phyloP scores from a whole-genome alignment of 2,888 invertebrate species.

The Tromatobia lineatoria region DNA sequence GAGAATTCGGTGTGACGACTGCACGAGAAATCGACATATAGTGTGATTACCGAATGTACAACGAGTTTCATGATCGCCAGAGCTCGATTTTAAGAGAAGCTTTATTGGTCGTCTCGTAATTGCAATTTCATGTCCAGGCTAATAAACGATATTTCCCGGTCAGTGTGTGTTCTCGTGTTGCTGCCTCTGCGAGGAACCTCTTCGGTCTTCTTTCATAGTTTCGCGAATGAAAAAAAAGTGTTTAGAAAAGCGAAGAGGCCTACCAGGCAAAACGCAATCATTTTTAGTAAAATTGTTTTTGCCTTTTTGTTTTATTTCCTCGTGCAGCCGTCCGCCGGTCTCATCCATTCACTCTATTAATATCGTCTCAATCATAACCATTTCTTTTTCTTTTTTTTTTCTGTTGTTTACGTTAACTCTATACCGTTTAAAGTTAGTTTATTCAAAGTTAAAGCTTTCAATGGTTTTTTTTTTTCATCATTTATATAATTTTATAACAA shows the following conservation, averaged over 20 bases:
- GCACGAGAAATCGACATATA: slow-evolving; percentile 38
- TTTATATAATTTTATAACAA: slow-evolving; percentile 79
- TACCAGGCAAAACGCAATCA: background rate
- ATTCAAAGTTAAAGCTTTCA: slow-evolving; percentile 83
- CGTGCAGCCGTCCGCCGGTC: slow-evolving; percentile 52
- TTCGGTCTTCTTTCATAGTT: background rate
- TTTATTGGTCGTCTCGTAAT: background rate
- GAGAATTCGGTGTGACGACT: slow-evolving; percentile 45
- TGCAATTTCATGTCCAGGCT: background rate
- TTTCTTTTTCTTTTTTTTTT: slow-evolving; percentile 37
- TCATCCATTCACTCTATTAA: slow-evolving; percentile 52
- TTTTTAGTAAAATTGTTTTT: background rate
- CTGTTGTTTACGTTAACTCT: slow-evolving; percentile 72
- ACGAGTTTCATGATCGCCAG: background rate
- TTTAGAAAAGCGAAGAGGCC: slow-evolving; percentile 23
- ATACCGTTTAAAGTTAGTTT: slow-evolving; percentile 79
- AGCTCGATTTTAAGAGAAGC: background rate
- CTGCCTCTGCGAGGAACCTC: background rate
- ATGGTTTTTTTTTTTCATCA: slow-evolving; percentile 73
- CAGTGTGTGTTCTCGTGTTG: background rate
- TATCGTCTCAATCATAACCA: slow-evolving; percentile 59
- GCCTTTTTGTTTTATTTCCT: background rate
- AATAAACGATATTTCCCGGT: background rate
- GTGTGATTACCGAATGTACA: slow-evolving; percentile 12
- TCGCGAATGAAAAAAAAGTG: slow-evolving; percentile 1